Base-by-base conservation (phyloP, 2,797 vertebrate species). In the Typhlichthys subterraneus region DNA sequence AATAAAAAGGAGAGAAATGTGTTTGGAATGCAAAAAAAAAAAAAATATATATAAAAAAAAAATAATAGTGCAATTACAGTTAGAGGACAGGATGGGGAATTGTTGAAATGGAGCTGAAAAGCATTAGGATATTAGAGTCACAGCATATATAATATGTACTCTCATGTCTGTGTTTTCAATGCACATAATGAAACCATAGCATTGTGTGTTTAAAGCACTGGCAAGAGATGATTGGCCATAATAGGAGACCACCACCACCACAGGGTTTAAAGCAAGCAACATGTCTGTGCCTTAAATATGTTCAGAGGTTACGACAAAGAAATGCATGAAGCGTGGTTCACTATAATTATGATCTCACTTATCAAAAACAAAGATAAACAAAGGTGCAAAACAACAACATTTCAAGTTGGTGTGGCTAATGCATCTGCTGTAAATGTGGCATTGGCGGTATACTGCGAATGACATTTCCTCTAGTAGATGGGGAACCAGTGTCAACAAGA, bases 1-100 rank as follows among this genome's bases (percentile, higher is more conserved):
- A 78, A 78, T 58, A 87, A 56, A 83, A 64, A 53, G 74, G 71
- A 82, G 59, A 73, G 45, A 69, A 2, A 59, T 48, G 1, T 61
- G 53, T 69, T 77, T 42, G 72, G 12, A 66, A 54, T 42, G 10
- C 58, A 58, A 11, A 17, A 42, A 23, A 23, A 23, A 38, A 9
- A 38, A 38, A 38, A 38, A 38, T 33, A 33, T 5, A 38, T 38
- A 38, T 9, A 23, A 23, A 23, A 23, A 3, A 23, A 23, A 23
- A 23, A 23, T 17, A 17, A 23, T 23, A 23, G 19, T 23, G 38
- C 38, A 42, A 64, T 48, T 31, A 50, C 14, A 13, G 53, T 57
- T 23, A 13, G 12, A 54, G 15, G 33, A 12, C 19, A 19, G 23
- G 11, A 53, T 14, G 10, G 52, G 23, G 52, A 2, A 9, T n/a